Base-by-base conservation (phyloP, 2,797 vertebrate genomes). In the Meda fulgida region DNA sequence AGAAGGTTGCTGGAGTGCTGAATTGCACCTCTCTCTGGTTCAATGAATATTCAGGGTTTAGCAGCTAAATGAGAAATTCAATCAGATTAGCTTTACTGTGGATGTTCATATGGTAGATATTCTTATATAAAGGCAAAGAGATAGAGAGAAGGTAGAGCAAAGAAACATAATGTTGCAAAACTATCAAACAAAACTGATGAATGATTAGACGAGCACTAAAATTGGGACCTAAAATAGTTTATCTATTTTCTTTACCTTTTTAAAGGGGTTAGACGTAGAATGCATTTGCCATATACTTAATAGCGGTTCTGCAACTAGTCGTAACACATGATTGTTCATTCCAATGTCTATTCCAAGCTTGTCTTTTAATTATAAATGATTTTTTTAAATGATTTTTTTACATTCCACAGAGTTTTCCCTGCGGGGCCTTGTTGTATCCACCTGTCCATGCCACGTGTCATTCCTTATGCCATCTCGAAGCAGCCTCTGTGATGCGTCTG, bases 401-500 rank as follows among this genome's bases (percentile, higher is more conserved):
- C n/a, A 78, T 78, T 88, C 75, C 58, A 51, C 34, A 80, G 76
- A 46, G 40, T 29, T 19, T 29, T 31, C 71, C 58, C 76, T 67
- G 67, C 60, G 67, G 66, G 53, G 36, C 40, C 23, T 46, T 69
- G 55, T 53, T 78, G 36, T 18, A 81, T 88, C 88, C 85, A 81
- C 73, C 63, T 81, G 72, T 84, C 36, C 84, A 75, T 86, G 87
- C 77, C 1, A 51, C 66, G 70, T 75, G 85, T 75, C n/a, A 65
- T 58, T 31, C 6, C 86, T 83, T 93, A 95, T 26, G 92, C 90
- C 3, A 93, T 88, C 92, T 96, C 94, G 23, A 97, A 97, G 92
- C 95, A 96, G 84, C 96, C 96, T 84, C 95, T 92, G 85, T 94
- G 95, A 88, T 96, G 95, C 9, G 93, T 95, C 92, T 96, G 96